phyloP scores from a whole-genome alignment of 2,113 vertebrate genomes.

The Cricetomys ansorgei region DNA sequence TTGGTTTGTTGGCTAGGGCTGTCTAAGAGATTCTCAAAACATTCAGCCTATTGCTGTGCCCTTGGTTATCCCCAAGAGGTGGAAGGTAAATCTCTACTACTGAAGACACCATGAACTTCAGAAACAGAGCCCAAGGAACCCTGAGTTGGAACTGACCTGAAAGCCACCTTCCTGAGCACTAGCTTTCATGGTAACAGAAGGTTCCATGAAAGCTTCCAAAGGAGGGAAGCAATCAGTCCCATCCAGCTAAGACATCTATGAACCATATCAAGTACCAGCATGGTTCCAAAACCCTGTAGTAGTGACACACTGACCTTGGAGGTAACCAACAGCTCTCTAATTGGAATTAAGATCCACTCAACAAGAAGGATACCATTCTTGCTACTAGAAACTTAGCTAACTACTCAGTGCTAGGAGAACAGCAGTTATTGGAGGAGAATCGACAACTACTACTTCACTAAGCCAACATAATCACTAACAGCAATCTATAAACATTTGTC shows the following conservation, averaged over 20 bases:
- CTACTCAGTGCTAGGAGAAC: neutral
- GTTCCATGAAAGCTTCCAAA: neutral
- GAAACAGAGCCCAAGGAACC: neutral
- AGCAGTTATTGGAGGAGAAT: neutral
- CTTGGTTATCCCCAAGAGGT: neutral
- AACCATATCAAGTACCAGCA: neutral
- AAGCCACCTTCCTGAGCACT: neutral
- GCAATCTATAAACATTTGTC: neutral
- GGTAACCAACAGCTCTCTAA: neutral
- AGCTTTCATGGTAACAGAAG: neutral
- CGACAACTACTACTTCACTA: neutral
- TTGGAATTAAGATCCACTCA: neutral
- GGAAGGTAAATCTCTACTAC: neutral
- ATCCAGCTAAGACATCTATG: neutral
- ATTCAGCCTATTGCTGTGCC: no score
- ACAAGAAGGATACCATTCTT: neutral
- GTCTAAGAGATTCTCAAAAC: no score
- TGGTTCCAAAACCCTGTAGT: neutral
- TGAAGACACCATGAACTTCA: neutral
- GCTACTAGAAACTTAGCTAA: neutral
- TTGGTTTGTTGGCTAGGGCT: no score
- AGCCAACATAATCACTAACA: neutral
- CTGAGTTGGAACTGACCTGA: neutral
- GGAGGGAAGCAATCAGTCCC: neutral
- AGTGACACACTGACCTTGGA: neutral